Conservation (phyloP, 2,888 invertebrate species). For the Machimus rusticus region DNA sequence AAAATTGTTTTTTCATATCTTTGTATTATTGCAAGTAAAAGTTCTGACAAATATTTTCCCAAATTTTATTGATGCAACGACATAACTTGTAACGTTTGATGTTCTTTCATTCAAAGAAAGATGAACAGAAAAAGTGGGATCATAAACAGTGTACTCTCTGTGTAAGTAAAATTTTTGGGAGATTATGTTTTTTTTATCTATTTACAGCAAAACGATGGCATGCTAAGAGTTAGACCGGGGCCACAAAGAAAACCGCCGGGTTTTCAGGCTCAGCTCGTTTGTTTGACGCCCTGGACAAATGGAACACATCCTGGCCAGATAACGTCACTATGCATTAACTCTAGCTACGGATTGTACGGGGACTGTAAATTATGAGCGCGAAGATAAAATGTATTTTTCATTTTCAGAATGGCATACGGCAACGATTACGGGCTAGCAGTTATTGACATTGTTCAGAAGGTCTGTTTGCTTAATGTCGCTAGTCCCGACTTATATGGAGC, state of each 20-base stretch:
- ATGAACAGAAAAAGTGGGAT: neutral
- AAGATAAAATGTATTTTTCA: constrained; percentile 34
- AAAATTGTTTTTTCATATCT: no score
- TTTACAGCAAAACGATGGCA: constrained; percentile 61
- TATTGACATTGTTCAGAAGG: constrained; percentile 91
- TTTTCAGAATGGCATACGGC: constrained; percentile 91
- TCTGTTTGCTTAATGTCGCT: constrained; percentile 85
- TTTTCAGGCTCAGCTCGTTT: constrained; percentile 95
- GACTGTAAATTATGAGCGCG: neutral
- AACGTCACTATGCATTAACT: constrained; percentile 91
- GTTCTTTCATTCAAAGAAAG: neutral
- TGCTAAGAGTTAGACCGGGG: constrained; percentile 76
- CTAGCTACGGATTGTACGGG: constrained; percentile 95
- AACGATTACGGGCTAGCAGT: constrained; percentile 96
- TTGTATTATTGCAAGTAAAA: no score
- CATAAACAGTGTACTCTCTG: neutral
- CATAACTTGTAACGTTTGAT: no score
- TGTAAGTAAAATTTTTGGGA: neutral
- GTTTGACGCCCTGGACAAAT: constrained; percentile 84
- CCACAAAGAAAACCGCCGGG: constrained; percentile 89
- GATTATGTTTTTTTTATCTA: constrained; percentile 32
- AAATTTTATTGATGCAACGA: no score
- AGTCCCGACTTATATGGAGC: constrained; percentile 91
- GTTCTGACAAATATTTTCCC: no score
- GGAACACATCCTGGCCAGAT: constrained; percentile 84